Base-by-base conservation (phyloP, 1,140 invertebrate species). In the Ostrea edulis region DNA sequence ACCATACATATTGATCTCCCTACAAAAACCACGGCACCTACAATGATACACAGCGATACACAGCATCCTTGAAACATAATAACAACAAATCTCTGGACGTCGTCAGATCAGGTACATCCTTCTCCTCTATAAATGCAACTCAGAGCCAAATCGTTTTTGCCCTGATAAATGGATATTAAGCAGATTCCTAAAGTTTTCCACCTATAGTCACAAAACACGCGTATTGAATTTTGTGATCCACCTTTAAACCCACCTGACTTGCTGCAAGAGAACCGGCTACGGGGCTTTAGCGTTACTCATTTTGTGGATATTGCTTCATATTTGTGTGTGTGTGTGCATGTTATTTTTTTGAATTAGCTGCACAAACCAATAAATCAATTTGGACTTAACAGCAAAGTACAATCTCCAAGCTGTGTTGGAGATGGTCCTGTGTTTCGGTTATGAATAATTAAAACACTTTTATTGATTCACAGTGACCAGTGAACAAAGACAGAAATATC, bases 281-380 rank as follows among this genome's bases (percentile, higher is more conserved):
- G n/a, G 55, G 12, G 12, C 14, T 62, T 62, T 62, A 20, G 55
- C n/a, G 55, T n/a, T 44, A 62, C 5, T 62, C 55, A 17, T 62
- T 62, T 3, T 62, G 55, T 20, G 17, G 55, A 62, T 62, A n/a
- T n/a, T 62, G 7, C 17, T 20, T 62, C 7, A 62, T 62, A 62
- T 20, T 62, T 62, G 5, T 62, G n/a, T 17, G 2, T 20, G 55
- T 62, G 17, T 62, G 35, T 17, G 17, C 7, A n/a, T 62, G 55
- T 62, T 62, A 62, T 62, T 62, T n/a, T n/a, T 62, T 62, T 62
- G 12, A 62, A 62, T 62, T 62, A n/a, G 14, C 55, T 62, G 55
- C 55, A 62, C 55, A 62, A 62, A 62, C 55, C 55, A 62, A 62
- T 62, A 62, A 62, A 62, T 62, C 55, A 62, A 62, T 62, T 62